Base-by-base conservation (phyloP, 2,888 invertebrate species). In the Polydrusus pterygomalis region DNA sequence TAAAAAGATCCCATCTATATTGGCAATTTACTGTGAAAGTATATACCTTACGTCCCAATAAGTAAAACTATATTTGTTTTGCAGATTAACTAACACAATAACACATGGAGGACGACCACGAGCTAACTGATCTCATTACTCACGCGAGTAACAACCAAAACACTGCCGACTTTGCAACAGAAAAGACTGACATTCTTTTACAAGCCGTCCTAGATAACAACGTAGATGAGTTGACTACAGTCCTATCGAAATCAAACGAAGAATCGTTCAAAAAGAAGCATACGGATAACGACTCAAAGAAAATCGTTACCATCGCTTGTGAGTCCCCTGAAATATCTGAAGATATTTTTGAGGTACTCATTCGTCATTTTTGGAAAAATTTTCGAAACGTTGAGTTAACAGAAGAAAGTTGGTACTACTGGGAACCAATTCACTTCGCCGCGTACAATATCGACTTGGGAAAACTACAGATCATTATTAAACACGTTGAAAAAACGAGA, bases 371-470 rank as follows among this genome's bases (percentile, higher is more conserved):
- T 2, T 13, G 60, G 6, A 30, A 65, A 0, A 54, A 30, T 17
- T 78, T 67, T 40, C 62, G 54, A 10, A 47, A 47, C 25, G 34
- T 78, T 13, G 68, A 80, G n/a, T 80, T 71, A 20, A 54, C 75
- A 15, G 79, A 82, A 58, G 72, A 77, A 11, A 51, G 58, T 6
- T 80, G 80, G 78, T 82, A 79, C 64, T 80, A 81, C 18, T 83
- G 82, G 82, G 82, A 81, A 65, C 80, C 82, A 2, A 68, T 83
- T 2, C 83, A 83, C 62, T 80, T 81, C 70, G 78, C 80, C 8
- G 79, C 82, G 2, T 76, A 77, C 51, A 49, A 70, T 13, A 76
- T 78, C 8, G 60, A 82, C 65, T 54, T 70, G 2, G 69, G 69
- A 40, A 82, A 81, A 68, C 75, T 83, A 5, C 20, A 71, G 40